A percentile compares a stretch with the other conserved stretches of the same genome.
phyloP scores from a whole-genome alignment of 1,140 invertebrate species.

The Danaus melanippus region DNA sequence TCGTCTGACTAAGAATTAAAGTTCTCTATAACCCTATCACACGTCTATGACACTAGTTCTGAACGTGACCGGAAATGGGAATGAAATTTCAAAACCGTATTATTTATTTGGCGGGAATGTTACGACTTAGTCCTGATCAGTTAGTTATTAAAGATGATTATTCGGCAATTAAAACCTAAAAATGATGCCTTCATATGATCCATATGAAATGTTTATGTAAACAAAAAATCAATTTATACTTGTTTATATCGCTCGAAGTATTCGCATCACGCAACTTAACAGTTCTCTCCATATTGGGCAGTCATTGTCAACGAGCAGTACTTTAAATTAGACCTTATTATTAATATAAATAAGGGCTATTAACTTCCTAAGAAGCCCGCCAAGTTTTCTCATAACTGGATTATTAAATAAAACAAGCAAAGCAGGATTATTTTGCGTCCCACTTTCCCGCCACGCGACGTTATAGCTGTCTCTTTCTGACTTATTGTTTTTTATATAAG shows the following conservation, averaged over 20 bases:
- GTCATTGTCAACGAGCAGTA: background rate
- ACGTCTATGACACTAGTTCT: no score
- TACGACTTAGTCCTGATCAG: no score
- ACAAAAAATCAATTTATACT: no score
- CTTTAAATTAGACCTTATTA: constrained; percentile 1
- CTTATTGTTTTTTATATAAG: constrained; percentile 6
- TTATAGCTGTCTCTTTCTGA: constrained; percentile 19
- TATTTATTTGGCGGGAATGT: no score
- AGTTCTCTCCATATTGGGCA: constrained; percentile 13
- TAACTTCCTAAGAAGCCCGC: constrained; percentile 13
- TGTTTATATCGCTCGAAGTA: background rate
- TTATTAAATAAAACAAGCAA: constrained; percentile 37
- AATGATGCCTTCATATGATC: no score
- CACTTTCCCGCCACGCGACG: constrained; percentile 46
- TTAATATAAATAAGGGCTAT: constrained; percentile 5
- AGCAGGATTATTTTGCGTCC: constrained; percentile 19
- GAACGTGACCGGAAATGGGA: no score
- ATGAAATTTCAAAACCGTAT: no score
- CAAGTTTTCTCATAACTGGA: constrained; percentile 30
- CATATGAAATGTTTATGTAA: no score
- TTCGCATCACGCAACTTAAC: constrained; percentile 2
- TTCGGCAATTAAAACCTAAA: no score
- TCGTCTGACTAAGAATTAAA: no score
- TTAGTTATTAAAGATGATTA: no score
- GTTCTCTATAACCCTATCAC: no score